Evolutionary conservation across 2,888 invertebrate species (phyloP), one percentile per base, ranked within the genome.

Genomic region (Oxytorus armatus): DNA sequence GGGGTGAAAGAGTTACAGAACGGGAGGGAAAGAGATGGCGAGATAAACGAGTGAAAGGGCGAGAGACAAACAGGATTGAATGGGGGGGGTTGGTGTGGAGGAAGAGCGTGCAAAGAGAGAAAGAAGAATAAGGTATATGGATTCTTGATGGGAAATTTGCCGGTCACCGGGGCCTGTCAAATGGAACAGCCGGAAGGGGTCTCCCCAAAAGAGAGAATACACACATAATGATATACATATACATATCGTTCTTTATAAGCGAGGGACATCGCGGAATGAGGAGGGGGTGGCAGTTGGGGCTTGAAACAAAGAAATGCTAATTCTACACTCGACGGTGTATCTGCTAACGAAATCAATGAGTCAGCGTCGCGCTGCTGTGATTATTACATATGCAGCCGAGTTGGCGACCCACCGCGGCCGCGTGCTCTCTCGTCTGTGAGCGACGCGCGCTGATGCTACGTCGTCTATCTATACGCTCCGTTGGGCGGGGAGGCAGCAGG

Each of bases 311-410:
- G 83, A 82, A 84, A 79, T 79, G 79, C 85, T 84, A 86, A 86
- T 85, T 86, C 83, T 77, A 82, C 79, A 76, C 77, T 77, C 81
- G 78, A 72, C 44, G 70, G 73, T 77, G 78, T 86, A 86, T 86
- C 84, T 85, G 85, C 82, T 83, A 84, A 84, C 79, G 83, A 79
- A 87, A 86, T 89, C 86, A 87, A 85, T 88, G 88, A 89, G 85
- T 88, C 87, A 87, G 85, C 85, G 83, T 66, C 75, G 82, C 69
- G 63, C 68, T 77, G 73, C 77, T 66, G 69, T 86, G 85, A 86
- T 87, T 88, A 86, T 85, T 84, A 82, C 85, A 84, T 83, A 82
- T 81, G 85, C 84, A 85, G 83, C 81, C 80, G 84, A 82, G 79
- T 76, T 61, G 82, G 81, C 78, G 80, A 81, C 79, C 77, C 81